phyloP scores from a whole-genome alignment of 1,140 invertebrate species.

The Drosophila insularis region DNA sequence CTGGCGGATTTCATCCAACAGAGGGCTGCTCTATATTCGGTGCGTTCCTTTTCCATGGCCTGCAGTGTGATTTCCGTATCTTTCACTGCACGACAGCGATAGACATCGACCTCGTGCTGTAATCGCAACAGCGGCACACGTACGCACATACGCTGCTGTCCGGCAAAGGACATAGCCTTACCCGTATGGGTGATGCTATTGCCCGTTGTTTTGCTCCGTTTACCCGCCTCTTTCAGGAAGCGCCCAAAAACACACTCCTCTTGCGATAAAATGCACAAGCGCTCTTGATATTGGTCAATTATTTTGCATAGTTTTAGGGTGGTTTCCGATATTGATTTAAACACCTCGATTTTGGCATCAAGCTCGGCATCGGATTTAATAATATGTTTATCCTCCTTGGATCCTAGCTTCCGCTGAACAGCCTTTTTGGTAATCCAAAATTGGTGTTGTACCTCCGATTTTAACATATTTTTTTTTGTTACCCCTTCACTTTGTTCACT shows the following conservation, averaged over 20 bases:
- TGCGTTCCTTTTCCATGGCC: conserved; percentile 95
- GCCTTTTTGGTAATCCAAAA: conserved; percentile 99
- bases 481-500: conserved; percentile 6
- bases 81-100: conserved; percentile 94
- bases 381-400: conserved; percentile 99
- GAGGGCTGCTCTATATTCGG: conserved; percentile 97
- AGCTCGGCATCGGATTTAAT: conserved; percentile 97
- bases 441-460: conserved; percentile 90
- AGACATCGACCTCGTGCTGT: conserved; percentile 98
- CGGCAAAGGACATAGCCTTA: conserved; percentile 96
- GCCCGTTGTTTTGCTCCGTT: conserved; percentile 91
- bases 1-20: conserved; percentile 99
- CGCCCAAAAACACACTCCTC: conserved; percentile 97
- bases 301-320: conserved; percentile 94
- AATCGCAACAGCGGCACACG: conserved; percentile 93
- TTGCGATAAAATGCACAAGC: conserved; percentile 95
- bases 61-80: conserved; percentile 92
- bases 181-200: conserved; percentile 97
- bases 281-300: conserved; percentile 97
- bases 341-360: conserved; percentile 98
- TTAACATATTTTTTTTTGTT: conserved; percentile 77
- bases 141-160: conserved; percentile 95
- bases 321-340: conserved; percentile 96
- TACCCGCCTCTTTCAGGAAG: conserved; percentile 97
- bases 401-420: conserved; percentile 95